Conservation (phyloP, 1,140 invertebrate species). For the Pseudachorutes palmiensis region DNA sequence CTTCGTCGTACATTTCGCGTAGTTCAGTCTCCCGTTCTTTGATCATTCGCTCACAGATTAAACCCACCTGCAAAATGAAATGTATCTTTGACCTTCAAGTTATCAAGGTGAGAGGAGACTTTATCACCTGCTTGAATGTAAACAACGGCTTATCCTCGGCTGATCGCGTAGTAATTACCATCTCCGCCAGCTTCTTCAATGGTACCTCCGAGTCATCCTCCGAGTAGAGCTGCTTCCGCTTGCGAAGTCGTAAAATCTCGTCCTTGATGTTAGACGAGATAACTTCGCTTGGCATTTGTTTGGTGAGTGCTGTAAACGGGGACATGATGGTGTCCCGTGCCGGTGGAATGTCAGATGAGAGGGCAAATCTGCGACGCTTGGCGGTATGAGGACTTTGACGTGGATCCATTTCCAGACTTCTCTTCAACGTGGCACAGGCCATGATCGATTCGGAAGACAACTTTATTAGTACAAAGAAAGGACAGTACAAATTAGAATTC, state of each 20-base stretch:
- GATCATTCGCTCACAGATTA: constrained; percentile 91
- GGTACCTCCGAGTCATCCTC: constrained; percentile 47
- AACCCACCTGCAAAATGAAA: constrained; percentile 71
- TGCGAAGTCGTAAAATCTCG: constrained; percentile 80
- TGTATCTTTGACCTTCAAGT: no score
- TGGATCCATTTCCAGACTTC: constrained; percentile 18
- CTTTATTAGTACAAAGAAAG: no score
- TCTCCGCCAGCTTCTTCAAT: constrained; percentile 49
- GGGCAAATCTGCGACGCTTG: constrained; percentile 3
- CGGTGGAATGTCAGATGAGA: neutral
- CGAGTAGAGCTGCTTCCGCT: constrained; percentile 73
- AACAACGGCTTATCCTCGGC: constrained; percentile 76
- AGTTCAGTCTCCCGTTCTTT: constrained; percentile 85
- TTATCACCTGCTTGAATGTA: constrained; percentile 74
- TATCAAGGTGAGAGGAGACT: no score
- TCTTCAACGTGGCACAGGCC: constrained; percentile 19
- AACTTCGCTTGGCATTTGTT: neutral
- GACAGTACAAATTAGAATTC: no score
- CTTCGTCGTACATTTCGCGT: constrained; percentile 84
- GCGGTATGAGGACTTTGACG: neutral
- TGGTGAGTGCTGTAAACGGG: neutral
- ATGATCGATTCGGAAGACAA: no score
- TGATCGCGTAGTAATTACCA: constrained; percentile 47
- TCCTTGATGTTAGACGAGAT: constrained; percentile 64
- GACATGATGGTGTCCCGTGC: neutral